Evolutionary conservation across 2,797 vertebrate genomes (phyloP).

Genomic region (Sternotherus odoratus): DNA sequence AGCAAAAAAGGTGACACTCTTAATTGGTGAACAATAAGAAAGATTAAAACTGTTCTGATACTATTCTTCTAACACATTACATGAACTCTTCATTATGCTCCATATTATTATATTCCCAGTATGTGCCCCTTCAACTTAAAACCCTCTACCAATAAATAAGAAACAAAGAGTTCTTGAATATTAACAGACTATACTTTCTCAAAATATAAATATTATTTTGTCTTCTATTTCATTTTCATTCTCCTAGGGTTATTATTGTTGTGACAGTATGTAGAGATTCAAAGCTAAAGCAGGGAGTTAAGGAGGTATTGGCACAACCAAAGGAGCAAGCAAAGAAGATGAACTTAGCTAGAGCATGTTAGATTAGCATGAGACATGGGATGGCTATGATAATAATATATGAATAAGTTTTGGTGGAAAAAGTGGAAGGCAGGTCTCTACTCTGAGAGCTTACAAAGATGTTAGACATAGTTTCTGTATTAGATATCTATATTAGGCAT

Average conservation of each 20-base stretch:
- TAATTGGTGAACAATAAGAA: background rate
- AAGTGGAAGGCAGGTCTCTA: background rate
- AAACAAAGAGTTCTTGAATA: conserved; percentile 49
- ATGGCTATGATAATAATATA: conserved; percentile 28
- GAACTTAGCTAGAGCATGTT: background rate
- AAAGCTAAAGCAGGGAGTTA: conserved; percentile 6
- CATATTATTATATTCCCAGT: conserved; percentile 13
- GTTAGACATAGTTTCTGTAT: background rate
- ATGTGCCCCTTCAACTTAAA: conserved; percentile 40
- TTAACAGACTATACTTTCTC: background rate
- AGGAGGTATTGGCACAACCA: conserved; percentile 6
- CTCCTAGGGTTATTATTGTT: conserved; percentile 26
- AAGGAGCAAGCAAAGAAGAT: conserved; percentile 26
- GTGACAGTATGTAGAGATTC: conserved; percentile 35
- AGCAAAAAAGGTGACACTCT: background rate
- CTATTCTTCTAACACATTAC: background rate
- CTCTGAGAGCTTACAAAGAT: background rate
- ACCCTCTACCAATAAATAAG: conserved; percentile 34
- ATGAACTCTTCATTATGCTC: conserved; percentile 26
- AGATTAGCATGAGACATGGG: conserved; percentile 1
- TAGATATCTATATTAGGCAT: background rate
- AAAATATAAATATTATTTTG: conserved; percentile 37
- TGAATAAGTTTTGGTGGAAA: conserved; percentile 36
- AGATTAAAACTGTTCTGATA: background rate
- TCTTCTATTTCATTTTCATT: conserved; percentile 41